phyloP scores from a whole-genome alignment of 2,888 invertebrate genomes.

The Agrotis ipsilon region DNA sequence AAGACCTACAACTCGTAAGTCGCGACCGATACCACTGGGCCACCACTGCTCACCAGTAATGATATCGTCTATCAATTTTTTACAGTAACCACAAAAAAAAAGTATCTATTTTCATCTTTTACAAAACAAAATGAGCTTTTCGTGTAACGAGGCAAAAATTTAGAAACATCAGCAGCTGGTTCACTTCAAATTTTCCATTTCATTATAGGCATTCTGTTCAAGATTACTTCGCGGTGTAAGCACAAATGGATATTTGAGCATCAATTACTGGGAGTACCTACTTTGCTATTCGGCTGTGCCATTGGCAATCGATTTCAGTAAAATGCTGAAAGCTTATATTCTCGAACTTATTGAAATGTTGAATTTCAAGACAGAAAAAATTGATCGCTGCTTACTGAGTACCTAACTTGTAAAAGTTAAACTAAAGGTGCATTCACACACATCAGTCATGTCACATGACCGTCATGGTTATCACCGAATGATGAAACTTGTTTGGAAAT shows the following conservation, averaged over 20 bases:
- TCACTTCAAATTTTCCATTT: slow-evolving; percentile 50
- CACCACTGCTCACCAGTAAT: too few relatives aligned
- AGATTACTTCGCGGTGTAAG: slow-evolving; percentile 50
- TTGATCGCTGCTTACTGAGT: too few relatives aligned
- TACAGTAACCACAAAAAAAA: background rate
- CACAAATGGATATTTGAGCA: slow-evolving; percentile 54
- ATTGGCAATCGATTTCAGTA: slow-evolving; percentile 9
- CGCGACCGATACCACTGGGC: too few relatives aligned
- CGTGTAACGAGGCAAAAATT: slow-evolving; percentile 35
- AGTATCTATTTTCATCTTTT: slow-evolving; percentile 7
- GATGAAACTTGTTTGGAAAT: too few relatives aligned
- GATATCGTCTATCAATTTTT: background rate
- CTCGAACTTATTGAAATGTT: too few relatives aligned
- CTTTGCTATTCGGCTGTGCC: slow-evolving; percentile 1
- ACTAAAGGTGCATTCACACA: too few relatives aligned
- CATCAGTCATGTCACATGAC: too few relatives aligned
- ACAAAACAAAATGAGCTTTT: slow-evolving; percentile 46
- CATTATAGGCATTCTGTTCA: slow-evolving; percentile 44
- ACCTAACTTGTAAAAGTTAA: too few relatives aligned
- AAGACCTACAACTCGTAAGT: too few relatives aligned
- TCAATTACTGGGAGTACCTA: slow-evolving; percentile 41
- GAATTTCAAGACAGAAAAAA: too few relatives aligned
- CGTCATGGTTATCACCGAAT: too few relatives aligned
- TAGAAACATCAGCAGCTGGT: slow-evolving; percentile 32
- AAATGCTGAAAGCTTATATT: background rate